Evolutionary conservation across 1,140 invertebrate genomes (phyloP).

Genomic region (Cydia strobilella): DNA sequence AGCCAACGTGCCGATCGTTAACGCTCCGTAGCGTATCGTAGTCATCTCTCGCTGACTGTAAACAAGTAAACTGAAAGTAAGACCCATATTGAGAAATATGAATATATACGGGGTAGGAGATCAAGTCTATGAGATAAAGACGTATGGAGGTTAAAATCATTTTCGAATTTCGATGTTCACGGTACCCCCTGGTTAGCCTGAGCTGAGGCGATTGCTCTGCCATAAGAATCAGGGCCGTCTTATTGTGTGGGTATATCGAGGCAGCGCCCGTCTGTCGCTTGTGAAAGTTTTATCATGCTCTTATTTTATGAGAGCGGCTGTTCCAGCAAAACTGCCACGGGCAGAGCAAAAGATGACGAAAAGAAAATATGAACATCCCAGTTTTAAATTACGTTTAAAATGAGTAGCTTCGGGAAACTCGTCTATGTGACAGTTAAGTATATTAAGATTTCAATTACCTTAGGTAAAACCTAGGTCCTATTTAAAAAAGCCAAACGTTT

Average conservation of each 20-base stretch:
- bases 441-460: not conserved
- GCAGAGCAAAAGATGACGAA: not conserved
- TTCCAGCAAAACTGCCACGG: constrained; percentile 25
- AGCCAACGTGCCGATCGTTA: no score
- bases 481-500: no score
- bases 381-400: constrained; percentile 8
- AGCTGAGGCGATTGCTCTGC: not conserved
- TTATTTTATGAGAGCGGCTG: constrained; percentile 24
- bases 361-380: constrained; percentile 13
- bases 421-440: not conserved
- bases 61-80: no score
- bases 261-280: constrained; percentile 26
- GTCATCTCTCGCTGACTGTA: no score
- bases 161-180: no score
- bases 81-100: no score
- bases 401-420: not conserved
- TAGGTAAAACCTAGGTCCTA: no score
- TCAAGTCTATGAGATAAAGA: no score
- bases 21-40: no score
- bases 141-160: no score
- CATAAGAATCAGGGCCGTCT: not conserved
- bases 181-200: not conserved
- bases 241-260: constrained; percentile 24
- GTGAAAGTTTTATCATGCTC: constrained; percentile 29
- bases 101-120: no score